A percentile compares a stretch with the other conserved stretches of the same genome.
Evolutionary conservation across 2,113 vertebrate genomes (phyloP).

Genomic region (Tringa solitaria): DNA sequence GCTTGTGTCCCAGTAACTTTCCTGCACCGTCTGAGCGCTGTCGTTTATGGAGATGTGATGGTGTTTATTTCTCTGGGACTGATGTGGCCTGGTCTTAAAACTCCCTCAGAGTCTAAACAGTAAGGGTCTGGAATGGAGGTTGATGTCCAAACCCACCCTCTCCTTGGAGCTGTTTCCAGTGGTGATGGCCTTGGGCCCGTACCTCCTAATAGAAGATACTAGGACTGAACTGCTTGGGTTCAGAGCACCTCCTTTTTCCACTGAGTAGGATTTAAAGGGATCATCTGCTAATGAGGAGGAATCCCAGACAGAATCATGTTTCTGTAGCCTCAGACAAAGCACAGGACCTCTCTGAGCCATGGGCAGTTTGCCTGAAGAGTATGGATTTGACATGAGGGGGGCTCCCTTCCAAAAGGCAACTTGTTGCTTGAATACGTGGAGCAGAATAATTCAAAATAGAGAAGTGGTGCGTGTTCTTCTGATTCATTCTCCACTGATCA

Average conservation of each 20-base stretch:
- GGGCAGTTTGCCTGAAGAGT: background rate
- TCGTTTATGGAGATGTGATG: background rate
- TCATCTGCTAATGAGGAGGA: background rate
- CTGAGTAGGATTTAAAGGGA: background rate
- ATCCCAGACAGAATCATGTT: background rate
- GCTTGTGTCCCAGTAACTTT: background rate
- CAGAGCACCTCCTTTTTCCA: background rate
- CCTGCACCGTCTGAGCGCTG: background rate
- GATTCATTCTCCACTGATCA: background rate
- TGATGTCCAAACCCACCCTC: background rate
- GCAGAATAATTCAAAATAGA: background rate
- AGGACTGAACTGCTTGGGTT: background rate
- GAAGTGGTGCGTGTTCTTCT: background rate
- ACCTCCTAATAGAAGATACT: background rate
- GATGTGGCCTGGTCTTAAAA: background rate
- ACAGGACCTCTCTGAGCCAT: background rate
- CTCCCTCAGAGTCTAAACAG: background rate
- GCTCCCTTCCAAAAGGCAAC: background rate
- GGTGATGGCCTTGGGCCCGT: background rate
- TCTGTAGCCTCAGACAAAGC: background rate
- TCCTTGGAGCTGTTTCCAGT: background rate
- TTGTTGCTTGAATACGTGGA: background rate
- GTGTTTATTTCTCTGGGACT: background rate
- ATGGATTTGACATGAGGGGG: background rate
- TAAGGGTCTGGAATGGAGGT: background rate